phyloP scores from a whole-genome alignment of 2,888 invertebrate species.

The Noctuana brunneofusca region DNA sequence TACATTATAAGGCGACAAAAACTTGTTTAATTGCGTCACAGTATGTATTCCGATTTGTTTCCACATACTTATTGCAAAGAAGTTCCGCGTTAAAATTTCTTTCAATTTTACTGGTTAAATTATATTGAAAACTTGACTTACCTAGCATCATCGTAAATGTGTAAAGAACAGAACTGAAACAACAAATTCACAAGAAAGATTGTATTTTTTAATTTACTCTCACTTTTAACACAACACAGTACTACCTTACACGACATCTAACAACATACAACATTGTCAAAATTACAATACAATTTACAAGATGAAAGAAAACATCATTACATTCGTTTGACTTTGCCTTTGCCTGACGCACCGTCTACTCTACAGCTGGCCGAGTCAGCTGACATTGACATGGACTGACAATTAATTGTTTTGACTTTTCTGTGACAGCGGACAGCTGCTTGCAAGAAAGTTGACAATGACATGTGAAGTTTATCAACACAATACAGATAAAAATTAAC shows the following conservation, averaged over 20 bases:
- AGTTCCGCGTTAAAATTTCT: no score
- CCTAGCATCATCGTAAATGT: constrained; percentile 1
- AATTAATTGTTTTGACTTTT: not conserved
- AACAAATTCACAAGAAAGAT: not conserved
- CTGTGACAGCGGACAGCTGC: not conserved
- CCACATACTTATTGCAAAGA: no score
- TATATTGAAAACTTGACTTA: not conserved
- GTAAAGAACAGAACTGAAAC: not conserved
- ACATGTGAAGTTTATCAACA: no score
- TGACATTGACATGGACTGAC: not conserved
- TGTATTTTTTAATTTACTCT: not conserved
- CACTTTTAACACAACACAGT: not conserved
- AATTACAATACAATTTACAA: not conserved
- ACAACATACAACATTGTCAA: not conserved
- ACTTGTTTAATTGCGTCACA: no score
- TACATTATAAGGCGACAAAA: no score
- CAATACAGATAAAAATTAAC: no score
- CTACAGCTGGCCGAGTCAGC: no score
- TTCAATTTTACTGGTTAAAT: not conserved
- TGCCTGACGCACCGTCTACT: no score
- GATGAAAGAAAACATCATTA: not conserved
- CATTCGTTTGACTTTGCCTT: no score
- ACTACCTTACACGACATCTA: not conserved
- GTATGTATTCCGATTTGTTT: no score
- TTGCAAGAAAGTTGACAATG: not conserved